Evolutionary conservation across 2,888 invertebrate species (phyloP).

Genomic region (Eupelmus urozonus): DNA sequence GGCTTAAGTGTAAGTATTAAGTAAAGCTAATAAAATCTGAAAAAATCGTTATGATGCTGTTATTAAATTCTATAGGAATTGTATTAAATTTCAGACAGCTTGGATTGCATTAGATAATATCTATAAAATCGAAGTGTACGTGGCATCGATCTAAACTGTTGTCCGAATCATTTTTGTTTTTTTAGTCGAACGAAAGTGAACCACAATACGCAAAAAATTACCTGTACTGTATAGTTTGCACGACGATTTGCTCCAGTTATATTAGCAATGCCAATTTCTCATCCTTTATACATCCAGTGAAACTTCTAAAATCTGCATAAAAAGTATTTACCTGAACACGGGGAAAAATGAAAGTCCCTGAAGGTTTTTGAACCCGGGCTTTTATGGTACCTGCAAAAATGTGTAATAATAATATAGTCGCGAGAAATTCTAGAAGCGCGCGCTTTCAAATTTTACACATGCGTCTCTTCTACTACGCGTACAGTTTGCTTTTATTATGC

Average conservation of each 20-base stretch:
- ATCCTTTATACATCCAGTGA: conserved; percentile 33
- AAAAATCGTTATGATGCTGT: too few relatives aligned
- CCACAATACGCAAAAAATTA: too few relatives aligned
- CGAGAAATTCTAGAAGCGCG: conserved; percentile 36
- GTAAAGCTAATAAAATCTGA: too few relatives aligned
- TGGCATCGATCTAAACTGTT: too few relatives aligned
- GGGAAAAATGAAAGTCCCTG: conserved; percentile 48
- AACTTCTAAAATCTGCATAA: conserved; percentile 28
- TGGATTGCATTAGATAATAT: too few relatives aligned
- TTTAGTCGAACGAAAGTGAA: too few relatives aligned
- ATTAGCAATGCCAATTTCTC: background rate
- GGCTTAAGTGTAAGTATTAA: too few relatives aligned
- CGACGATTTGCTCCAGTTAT: background rate
- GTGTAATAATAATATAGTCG: conserved; percentile 25
- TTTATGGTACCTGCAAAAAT: conserved; percentile 34
- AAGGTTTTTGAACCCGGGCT: conserved; percentile 37
- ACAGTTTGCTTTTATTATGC: conserved; percentile 7
- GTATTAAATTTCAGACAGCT: too few relatives aligned
- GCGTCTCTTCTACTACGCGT: background rate
- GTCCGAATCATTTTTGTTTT: too few relatives aligned
- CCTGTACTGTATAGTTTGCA: too few relatives aligned
- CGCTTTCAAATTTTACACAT: conserved; percentile 46
- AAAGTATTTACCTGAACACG: conserved; percentile 2
- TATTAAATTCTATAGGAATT: too few relatives aligned
- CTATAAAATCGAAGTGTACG: too few relatives aligned